Conservation (phyloP, 64 coral and sea anemone genomes). For the Stylophora pistillata region DNA sequence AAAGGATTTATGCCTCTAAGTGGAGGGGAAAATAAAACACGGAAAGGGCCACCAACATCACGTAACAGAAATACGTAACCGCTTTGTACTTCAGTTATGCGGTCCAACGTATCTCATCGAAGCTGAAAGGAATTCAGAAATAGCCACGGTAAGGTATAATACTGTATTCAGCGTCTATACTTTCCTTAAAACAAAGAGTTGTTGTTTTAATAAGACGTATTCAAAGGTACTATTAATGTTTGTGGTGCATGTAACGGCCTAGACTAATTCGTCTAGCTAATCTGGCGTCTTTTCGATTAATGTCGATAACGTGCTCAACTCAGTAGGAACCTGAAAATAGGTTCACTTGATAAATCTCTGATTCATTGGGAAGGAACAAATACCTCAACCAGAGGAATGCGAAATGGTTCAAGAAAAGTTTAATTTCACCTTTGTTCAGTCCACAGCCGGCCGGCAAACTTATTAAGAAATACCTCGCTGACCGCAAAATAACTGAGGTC, state of each 20-base stretch:
- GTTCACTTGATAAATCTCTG: neutral
- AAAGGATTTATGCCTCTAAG: neutral
- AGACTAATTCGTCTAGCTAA: too few relatives aligned
- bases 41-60: too few relatives aligned
- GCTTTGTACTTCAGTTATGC: too few relatives aligned
- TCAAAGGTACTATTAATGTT: too few relatives aligned
- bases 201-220: neutral
- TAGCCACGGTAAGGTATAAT: neutral
- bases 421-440: neutral
- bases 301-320: too few relatives aligned
- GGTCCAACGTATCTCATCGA: too few relatives aligned
- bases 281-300: too few relatives aligned
- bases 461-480: constrained; percentile 1
- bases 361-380: neutral
- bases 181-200: neutral
- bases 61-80: too few relatives aligned
- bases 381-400: neutral
- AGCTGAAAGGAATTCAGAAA: neutral
- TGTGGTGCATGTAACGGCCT: too few relatives aligned
- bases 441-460: neutral
- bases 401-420: neutral
- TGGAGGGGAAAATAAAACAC: neutral
- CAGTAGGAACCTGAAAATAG: neutral
- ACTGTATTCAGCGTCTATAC: neutral
- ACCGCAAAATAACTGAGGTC: constrained; percentile 15